Base-by-base conservation (phyloP, 2,113 vertebrate species). In the Amphiprion percula region DNA sequence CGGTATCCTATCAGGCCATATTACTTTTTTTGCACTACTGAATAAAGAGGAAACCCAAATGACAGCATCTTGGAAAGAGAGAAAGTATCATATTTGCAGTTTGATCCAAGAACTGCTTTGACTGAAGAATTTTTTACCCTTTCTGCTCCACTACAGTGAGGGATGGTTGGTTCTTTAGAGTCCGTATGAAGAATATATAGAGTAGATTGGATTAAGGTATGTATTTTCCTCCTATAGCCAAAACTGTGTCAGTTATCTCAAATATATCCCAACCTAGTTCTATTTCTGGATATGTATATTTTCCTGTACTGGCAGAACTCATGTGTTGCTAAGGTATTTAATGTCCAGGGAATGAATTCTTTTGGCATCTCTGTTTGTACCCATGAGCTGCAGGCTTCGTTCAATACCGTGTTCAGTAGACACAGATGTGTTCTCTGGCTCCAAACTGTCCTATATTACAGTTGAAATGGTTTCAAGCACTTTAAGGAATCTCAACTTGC, bases 361-460 rank as follows among this genome's bases (percentile, higher is more conserved):
- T 26, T 79, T 54, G 44, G 15, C 28, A 17, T 28, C 8, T 59
- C 12, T 4, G 30, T 53, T 10, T 63, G 16, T 50, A 37, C 23
- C 33, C 17, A 69, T 39, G 23, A 73, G 58, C 56, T 60, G 21
- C 56, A 60, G 39, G 68, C 28, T 60, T 59, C 23, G 68, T 47
- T 21, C 9, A 47, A 9, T 58, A 17, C 11, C n/a, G 16, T 26
- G 52, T 28, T 47, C 53, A 74, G 58, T 49, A 26, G 23, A 75
- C 64, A 55, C 72, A 74, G 58, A 77, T 83, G 68, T 87, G 72
- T 46, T 83, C 17, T 80, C 68, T 67, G 80, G 80, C 73, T 66
- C 53, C 10, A 33, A 56, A 33, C 15, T 56, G 39, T 70, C 49
- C 21, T 62, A 46, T 7, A 4, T 55, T 77, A 64, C 12, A 33